These are phyloP conservation scores for Amblyornis subalaris DNA, from an alignment of 2,113 vertebrate species.

Conservation along the genomic window DNA sequence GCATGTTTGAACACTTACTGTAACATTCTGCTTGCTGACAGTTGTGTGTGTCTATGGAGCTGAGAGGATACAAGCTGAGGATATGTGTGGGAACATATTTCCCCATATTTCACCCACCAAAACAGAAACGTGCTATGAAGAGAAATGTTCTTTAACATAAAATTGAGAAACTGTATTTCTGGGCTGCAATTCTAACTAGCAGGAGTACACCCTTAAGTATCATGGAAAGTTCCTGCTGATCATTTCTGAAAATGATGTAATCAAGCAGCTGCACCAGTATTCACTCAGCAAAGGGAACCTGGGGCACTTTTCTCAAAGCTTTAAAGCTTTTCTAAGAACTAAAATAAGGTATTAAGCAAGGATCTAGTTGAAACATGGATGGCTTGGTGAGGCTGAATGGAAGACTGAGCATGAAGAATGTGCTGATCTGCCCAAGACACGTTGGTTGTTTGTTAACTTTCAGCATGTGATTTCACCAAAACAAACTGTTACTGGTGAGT, in stretches of 20 bases:
- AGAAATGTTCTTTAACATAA: background rate
- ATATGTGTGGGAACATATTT: background rate
- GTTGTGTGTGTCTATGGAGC: background rate
- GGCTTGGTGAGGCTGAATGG: background rate
- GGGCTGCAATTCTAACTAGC: background rate
- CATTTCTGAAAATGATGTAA: background rate
- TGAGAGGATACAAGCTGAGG: background rate
- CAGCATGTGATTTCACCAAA: background rate
- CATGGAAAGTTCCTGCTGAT: background rate
- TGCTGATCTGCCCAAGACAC: background rate
- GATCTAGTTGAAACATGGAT: background rate
- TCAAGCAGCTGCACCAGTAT: constrained; percentile 11
- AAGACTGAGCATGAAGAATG: constrained; percentile 9
- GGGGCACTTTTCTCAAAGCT: background rate
- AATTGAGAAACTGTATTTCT: background rate
- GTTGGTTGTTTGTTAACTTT: background rate
- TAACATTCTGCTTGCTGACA: background rate
- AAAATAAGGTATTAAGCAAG: background rate
- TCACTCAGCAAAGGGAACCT: background rate
- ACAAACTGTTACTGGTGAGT: background rate
- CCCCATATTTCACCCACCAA: background rate
- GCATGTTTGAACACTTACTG: background rate
- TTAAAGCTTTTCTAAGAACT: background rate
- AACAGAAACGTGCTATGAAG: background rate
- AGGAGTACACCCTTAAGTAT: background rate